Percentiles rank a stretch among this genome's conserved stretches.
Conservation (phyloP, 1,140 invertebrate genomes). For the Drosophila kanapiae region DNA sequence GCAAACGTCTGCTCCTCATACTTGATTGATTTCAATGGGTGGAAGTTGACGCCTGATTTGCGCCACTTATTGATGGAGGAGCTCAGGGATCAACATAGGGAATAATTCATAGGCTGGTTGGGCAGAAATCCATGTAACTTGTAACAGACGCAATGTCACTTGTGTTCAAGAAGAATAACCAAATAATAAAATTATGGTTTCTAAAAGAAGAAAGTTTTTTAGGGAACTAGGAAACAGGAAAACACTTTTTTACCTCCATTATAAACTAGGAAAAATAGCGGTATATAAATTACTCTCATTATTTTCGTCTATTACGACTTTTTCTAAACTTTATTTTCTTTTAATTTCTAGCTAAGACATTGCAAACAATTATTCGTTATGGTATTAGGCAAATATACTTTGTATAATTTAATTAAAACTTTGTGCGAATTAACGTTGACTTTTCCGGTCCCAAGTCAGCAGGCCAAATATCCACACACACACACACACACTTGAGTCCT, state of each 20-base stretch:
- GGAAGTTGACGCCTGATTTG: conserved; percentile 27
- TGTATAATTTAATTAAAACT: conserved; percentile 80
- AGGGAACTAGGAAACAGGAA: not conserved
- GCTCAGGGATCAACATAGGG: conserved; percentile 15
- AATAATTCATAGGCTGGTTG: conserved; percentile 37
- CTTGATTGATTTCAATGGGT: conserved; percentile 76
- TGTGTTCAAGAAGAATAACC: not conserved
- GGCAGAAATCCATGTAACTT: conserved; percentile 2
- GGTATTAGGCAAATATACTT: conserved; percentile 61
- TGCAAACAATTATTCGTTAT: conserved; percentile 20
- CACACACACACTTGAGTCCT: conserved; percentile 36
- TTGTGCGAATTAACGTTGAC: conserved; percentile 59
- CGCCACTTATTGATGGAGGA: conserved; percentile 30
- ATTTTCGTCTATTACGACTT: too few species aligned
- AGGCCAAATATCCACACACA: conserved; percentile 55
- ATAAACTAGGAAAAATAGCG: too few species aligned
- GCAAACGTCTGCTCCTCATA: conserved; percentile 58
- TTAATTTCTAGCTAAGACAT: conserved; percentile 7
- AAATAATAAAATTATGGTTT: not conserved
- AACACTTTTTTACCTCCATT: not conserved
- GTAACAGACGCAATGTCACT: not conserved
- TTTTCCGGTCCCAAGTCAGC: conserved; percentile 63
- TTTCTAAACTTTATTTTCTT: not conserved
- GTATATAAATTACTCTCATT: too few species aligned
- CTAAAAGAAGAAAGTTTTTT: too few species aligned